Conservation (phyloP, 1,140 invertebrate species). For the Drosophila guanche region DNA sequence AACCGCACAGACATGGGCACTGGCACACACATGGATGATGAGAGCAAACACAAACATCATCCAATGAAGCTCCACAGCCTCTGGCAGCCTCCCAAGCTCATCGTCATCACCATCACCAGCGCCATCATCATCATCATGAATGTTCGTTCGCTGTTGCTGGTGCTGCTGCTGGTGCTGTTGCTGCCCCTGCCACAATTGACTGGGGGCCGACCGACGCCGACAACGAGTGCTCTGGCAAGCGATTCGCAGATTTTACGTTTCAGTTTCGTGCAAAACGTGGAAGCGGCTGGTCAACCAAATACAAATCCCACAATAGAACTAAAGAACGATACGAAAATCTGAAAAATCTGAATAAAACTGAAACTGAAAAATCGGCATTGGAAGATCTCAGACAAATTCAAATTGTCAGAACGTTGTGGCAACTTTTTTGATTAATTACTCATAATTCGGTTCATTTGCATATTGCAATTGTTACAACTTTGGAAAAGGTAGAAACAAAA, state of each 20-base stretch:
- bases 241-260: constrained; percentile 74
- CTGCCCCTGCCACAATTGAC: background rate
- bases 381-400: constrained; percentile 36
- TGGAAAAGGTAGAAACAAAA: no score
- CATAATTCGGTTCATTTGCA: constrained; percentile 36
- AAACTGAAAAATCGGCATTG: constrained; percentile 39
- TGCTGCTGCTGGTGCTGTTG: constrained; percentile 1
- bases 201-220: constrained; percentile 22
- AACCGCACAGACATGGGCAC: constrained; percentile 3
- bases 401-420: constrained; percentile 33
- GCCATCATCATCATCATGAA: constrained; percentile 13
- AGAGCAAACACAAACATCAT: constrained; percentile 56
- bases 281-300: constrained; percentile 65
- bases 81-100: constrained; percentile 7
- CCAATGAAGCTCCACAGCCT: constrained; percentile 12
- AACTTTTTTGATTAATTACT: constrained; percentile 38
- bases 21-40: constrained; percentile 30
- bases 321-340: constrained; percentile 32
- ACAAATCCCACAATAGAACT: constrained; percentile 29
- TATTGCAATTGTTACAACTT: constrained; percentile 41
- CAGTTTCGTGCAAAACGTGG: constrained; percentile 81
- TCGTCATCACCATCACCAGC: constrained; percentile 31
- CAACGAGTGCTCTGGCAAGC: constrained; percentile 49
- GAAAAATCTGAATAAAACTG: constrained; percentile 15
- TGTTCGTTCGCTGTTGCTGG: constrained; percentile 2